A percentile compares a stretch with the other conserved stretches of the same genome.
These are phyloP conservation scores for Polyploca ridens DNA, from an alignment of 2,888 invertebrate species.

Conservation along the genomic window DNA sequence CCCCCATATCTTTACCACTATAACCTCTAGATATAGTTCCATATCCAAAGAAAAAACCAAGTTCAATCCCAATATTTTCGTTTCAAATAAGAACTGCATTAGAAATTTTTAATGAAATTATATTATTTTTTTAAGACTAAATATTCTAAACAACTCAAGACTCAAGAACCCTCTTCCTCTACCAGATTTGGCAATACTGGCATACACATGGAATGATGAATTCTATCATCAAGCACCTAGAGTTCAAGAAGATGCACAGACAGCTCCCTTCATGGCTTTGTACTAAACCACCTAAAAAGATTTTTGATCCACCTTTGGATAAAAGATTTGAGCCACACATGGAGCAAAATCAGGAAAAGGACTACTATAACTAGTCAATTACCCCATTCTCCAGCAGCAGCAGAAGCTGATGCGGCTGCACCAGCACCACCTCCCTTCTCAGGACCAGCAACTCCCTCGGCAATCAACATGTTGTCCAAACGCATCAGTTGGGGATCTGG, in stretches of 20 bases:
- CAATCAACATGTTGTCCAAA: conserved; percentile 99
- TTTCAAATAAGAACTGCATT: neutral
- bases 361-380: conserved; percentile 24
- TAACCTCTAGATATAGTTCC: no score
- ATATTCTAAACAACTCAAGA: neutral
- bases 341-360: neutral
- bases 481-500: conserved; percentile 99
- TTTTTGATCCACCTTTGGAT: no score
- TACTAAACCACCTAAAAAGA: no score
- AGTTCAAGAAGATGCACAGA: neutral
- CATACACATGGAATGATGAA: neutral
- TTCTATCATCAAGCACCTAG: neutral
- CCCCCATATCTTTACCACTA: no score
- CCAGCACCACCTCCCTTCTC: conserved; percentile 96
- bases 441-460: conserved; percentile 98
- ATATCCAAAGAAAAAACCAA: no score
- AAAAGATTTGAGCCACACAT: neutral
- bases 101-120: no score
- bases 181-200: neutral
- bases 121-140: no score
- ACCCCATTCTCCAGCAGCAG: conserved; percentile 90
- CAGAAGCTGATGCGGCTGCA: conserved; percentile 95
- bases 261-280: neutral
- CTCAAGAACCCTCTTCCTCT: neutral
- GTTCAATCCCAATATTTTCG: no score